A percentile compares a stretch with the other conserved stretches of the same genome.
phyloP scores from a whole-genome alignment of 2,797 vertebrate species.

The Acanthopagrus latus region DNA sequence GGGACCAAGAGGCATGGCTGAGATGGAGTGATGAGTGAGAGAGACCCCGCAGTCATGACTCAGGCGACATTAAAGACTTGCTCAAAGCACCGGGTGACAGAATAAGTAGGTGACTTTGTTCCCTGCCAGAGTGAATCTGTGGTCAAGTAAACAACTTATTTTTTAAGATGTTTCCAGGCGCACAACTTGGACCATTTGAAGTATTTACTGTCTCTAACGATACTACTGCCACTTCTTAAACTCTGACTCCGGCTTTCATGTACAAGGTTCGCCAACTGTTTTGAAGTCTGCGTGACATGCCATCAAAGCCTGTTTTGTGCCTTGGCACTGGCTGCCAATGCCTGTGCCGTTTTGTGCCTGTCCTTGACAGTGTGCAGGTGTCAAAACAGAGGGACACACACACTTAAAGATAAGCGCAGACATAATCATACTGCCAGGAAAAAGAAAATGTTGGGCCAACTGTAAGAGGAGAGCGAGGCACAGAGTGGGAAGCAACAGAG shows the following conservation, averaged over 20 bases:
- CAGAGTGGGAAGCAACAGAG: slow-evolving; percentile 3
- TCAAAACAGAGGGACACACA: slow-evolving; percentile 53
- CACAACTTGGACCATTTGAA: slow-evolving; percentile 37
- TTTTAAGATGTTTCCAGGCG: background rate
- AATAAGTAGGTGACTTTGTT: slow-evolving; percentile 10
- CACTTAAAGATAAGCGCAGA: slow-evolving; percentile 54
- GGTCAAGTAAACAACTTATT: slow-evolving; percentile 30
- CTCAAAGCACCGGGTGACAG: background rate
- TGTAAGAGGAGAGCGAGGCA: slow-evolving; percentile 2
- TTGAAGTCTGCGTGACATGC: slow-evolving; percentile 62
- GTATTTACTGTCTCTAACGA: slow-evolving; percentile 27
- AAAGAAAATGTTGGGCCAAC: slow-evolving; percentile 17
- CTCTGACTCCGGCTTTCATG: slow-evolving; percentile 54
- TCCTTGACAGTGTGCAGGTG: slow-evolving; percentile 72
- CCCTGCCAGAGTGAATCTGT: slow-evolving; percentile 11
- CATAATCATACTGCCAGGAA: slow-evolving; percentile 20
- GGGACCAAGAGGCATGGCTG: background rate
- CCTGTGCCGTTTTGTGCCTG: slow-evolving; percentile 46
- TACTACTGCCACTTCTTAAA: slow-evolving; percentile 37
- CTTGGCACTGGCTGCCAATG: slow-evolving; percentile 50
- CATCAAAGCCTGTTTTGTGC: slow-evolving; percentile 66
- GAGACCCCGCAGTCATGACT: background rate
- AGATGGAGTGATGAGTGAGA: background rate
- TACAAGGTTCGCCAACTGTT: slow-evolving; percentile 57
- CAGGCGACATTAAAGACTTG: background rate